These are phyloP conservation scores for Excalfactoria chinensis DNA, from an alignment of 2,113 vertebrate genomes.

Conservation along the genomic window DNA sequence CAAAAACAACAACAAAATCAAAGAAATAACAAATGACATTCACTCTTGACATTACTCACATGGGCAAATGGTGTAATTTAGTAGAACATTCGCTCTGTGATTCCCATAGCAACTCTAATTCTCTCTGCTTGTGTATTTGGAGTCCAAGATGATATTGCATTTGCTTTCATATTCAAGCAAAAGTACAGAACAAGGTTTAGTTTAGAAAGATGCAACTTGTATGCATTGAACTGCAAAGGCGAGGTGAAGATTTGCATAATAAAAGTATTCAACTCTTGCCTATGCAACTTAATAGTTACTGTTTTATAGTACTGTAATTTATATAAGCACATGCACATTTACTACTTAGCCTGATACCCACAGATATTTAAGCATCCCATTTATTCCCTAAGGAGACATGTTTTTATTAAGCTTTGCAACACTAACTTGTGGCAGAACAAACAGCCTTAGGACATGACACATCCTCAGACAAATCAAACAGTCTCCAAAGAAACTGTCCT, in stretches of 20 bases:
- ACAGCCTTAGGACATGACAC: background rate
- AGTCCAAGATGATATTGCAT: conserved; percentile 31
- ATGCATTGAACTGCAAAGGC: background rate
- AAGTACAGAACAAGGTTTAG: background rate
- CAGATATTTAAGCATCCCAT: background rate
- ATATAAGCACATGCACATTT: background rate
- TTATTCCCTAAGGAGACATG: background rate
- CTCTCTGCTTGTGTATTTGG: conserved; percentile 14
- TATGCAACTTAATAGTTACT: background rate
- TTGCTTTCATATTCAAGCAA: background rate
- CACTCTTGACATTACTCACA: background rate
- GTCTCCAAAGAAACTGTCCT: background rate
- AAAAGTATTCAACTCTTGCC: background rate
- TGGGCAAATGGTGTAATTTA: background rate
- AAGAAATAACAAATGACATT: background rate
- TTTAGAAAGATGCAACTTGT: background rate
- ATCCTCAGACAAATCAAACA: background rate
- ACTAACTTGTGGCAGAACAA: background rate
- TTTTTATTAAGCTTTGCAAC: background rate
- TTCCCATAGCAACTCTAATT: conserved; percentile 60
- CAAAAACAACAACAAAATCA: background rate
- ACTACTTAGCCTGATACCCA: background rate
- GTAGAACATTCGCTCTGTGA: background rate
- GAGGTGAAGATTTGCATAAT: background rate
- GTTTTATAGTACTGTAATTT: background rate